Conservation (phyloP, 2,888 invertebrate genomes). For the Bedellia somnulentella region DNA sequence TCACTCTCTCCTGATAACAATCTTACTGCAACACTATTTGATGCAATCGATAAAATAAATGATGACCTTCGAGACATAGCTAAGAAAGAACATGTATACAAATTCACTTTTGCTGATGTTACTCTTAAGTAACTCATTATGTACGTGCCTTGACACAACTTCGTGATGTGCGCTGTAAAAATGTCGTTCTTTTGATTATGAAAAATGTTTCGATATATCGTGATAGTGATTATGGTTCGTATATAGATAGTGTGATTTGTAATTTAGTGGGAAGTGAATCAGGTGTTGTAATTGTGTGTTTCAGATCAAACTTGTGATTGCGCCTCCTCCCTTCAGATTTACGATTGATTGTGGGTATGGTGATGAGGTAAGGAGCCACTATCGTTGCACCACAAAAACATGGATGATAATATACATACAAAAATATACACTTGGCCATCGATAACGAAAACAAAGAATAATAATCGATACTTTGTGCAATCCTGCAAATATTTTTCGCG, state of each 20-base stretch:
- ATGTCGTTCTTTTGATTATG: conserved; percentile 22
- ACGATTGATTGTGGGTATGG: conserved; percentile 37
- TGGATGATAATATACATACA: no score
- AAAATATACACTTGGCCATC: no score
- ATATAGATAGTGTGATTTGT: conserved; percentile 10
- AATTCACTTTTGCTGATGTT: no score
- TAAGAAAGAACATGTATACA: no score
- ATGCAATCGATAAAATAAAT: no score
- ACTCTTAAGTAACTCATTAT: no score
- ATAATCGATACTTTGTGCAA: no score
- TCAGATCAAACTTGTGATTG: conserved; percentile 18
- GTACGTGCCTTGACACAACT: conserved; percentile 21
- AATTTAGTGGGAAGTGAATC: background rate
- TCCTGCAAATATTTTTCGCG: background rate
- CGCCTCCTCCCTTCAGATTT: conserved; percentile 28
- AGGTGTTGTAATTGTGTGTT: conserved; percentile 13
- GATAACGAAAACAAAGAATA: no score
- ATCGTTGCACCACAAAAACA: no score
- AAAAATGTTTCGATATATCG: conserved; percentile 35
- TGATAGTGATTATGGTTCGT: conserved; percentile 32
- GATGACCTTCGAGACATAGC: no score
- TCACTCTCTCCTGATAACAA: no score
- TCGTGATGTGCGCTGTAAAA: conserved; percentile 16
- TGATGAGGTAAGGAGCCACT: conserved; percentile 35
- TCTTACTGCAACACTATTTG: no score